phyloP scores from a whole-genome alignment of 2,113 vertebrate species.

The Cynoglossus semilaevis region DNA sequence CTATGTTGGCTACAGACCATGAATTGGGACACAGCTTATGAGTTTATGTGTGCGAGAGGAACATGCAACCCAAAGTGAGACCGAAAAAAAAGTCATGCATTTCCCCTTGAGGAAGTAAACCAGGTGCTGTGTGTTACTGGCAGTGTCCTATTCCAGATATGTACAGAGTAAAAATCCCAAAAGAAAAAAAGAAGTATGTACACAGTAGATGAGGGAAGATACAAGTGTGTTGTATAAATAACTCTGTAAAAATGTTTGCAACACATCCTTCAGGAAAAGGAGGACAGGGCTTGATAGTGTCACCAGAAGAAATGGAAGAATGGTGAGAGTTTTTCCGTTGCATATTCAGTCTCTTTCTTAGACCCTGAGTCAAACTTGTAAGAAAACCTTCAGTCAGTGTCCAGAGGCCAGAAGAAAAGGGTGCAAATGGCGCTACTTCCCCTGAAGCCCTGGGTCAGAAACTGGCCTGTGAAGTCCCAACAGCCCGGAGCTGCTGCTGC shows the following conservation, averaged over 20 bases:
- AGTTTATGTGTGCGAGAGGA: slow-evolving; percentile 33
- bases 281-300: slow-evolving; percentile 19
- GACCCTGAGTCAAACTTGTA: slow-evolving; percentile 96
- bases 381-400: slow-evolving; percentile 73
- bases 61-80: slow-evolving; percentile 81
- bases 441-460: slow-evolving; percentile 93
- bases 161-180: slow-evolving; percentile 51
- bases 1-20: too few relatives aligned
- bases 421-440: slow-evolving; percentile 72
- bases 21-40: slow-evolving; percentile 54
- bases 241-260: slow-evolving; percentile 64
- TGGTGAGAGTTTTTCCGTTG: slow-evolving; percentile 83
- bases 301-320: slow-evolving; percentile 82
- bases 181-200: slow-evolving; percentile 67
- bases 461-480: slow-evolving; percentile 89
- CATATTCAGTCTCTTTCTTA: slow-evolving; percentile 80
- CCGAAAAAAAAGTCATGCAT: slow-evolving; percentile 79
- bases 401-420: slow-evolving; percentile 65
- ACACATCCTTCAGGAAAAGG: slow-evolving; percentile 67
- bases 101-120: slow-evolving; percentile 80
- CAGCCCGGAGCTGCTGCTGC: slow-evolving; percentile 66
- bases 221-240: slow-evolving; percentile 63
- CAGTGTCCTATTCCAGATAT: slow-evolving; percentile 85
- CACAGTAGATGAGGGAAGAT: slow-evolving; percentile 59
- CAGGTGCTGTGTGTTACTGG: slow-evolving; percentile 86